These are phyloP conservation scores for Cataglyphis rosenhaueri DNA, from an alignment of 2,888 invertebrate species.

Conservation along the genomic window DNA sequence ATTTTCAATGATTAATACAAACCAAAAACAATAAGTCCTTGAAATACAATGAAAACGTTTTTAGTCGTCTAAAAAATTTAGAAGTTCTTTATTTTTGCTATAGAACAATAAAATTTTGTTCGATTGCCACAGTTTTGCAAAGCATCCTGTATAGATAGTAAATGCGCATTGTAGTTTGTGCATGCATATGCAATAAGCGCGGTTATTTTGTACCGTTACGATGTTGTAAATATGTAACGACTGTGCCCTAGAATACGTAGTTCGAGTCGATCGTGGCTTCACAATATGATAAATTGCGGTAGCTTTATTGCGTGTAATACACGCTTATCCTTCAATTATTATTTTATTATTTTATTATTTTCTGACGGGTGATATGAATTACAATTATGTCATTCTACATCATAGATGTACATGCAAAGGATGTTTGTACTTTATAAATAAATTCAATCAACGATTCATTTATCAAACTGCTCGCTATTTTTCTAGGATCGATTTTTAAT, in stretches of 20 bases:
- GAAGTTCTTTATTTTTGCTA: not conserved
- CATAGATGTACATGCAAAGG: not conserved
- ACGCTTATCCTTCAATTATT: conserved; percentile 9
- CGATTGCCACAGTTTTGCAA: not conserved
- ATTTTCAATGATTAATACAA: not conserved
- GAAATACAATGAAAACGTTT: not conserved
- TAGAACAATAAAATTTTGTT: not conserved
- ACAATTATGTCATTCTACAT: not conserved
- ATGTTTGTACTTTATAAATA: not conserved
- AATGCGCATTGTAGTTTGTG: conserved; percentile 11
- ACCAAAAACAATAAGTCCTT: not conserved
- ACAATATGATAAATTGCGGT: not conserved
- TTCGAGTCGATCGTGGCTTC: not conserved
- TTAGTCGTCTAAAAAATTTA: not conserved
- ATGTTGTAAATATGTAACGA: conserved; percentile 39
- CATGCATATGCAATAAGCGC: conserved; percentile 32
- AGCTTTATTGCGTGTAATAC: not conserved
- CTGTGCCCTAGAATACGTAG: conserved; percentile 21
- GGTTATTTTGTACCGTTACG: conserved; percentile 36
- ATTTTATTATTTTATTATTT: conserved; percentile 34
- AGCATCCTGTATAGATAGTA: conserved; percentile 7
- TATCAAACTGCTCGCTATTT: not conserved
- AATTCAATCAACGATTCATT: not conserved
- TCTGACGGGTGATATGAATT: not conserved
- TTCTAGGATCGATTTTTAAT: not conserved